Conservation (phyloP, 2,113 vertebrate species). For the Macheiramphus alcinus region DNA sequence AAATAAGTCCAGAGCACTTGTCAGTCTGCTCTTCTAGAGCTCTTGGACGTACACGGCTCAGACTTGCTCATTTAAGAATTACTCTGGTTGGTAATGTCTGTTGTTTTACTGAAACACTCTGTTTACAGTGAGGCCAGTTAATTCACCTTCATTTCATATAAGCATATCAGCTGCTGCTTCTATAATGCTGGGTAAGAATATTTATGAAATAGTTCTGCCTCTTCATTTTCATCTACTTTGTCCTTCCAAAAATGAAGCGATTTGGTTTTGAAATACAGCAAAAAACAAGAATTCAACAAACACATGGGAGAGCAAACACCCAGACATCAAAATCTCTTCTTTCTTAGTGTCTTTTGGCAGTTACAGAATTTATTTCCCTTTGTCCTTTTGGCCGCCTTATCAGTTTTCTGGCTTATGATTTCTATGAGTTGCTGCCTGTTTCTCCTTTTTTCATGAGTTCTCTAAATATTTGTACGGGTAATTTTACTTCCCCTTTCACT, state of each 20-base stretch:
- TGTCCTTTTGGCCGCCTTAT: background rate
- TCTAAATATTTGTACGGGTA: background rate
- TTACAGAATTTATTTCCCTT: background rate
- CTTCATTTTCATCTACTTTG: background rate
- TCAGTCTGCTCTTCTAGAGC: background rate
- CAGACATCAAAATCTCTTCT: background rate
- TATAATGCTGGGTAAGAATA: background rate
- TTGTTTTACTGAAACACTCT: background rate
- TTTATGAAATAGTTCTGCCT: background rate
- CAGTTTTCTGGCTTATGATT: background rate
- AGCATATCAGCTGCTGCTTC: background rate
- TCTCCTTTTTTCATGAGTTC: background rate
- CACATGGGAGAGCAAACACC: background rate
- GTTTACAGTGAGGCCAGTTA: background rate
- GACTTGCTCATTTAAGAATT: background rate
- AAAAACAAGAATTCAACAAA: background rate
- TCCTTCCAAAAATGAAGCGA: background rate
- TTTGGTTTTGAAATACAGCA: background rate
- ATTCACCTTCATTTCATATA: background rate
- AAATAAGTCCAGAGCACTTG: background rate
- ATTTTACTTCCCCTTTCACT: constrained; percentile 19
- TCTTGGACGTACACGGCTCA: background rate
- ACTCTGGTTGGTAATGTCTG: background rate
- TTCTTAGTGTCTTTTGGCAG: background rate
- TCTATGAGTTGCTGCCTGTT: background rate